Conservation (phyloP, 2,888 invertebrate genomes). For the Nycteola revayana region DNA sequence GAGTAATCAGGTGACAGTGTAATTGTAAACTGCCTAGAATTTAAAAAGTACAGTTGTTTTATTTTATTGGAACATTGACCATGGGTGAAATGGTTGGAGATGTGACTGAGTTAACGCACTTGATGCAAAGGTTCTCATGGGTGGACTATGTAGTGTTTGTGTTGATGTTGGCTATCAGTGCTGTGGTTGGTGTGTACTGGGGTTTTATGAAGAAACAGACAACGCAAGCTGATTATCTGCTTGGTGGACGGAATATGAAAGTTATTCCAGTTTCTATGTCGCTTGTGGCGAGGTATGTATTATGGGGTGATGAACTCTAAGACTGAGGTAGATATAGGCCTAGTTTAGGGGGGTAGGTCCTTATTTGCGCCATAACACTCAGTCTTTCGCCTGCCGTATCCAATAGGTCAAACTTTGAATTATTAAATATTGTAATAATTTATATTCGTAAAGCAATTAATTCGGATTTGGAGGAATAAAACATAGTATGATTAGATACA, state of each 20-base stretch:
- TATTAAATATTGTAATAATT: too few relatives aligned
- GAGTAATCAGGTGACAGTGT: constrained; percentile 4
- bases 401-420: too few relatives aligned
- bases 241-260: constrained; percentile 91
- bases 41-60: too few relatives aligned
- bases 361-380: too few relatives aligned
- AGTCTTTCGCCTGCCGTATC: too few relatives aligned
- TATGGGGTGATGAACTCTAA: too few relatives aligned
- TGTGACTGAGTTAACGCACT: constrained; percentile 70
- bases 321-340: too few relatives aligned
- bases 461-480: too few relatives aligned
- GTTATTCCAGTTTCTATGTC: constrained; percentile 92
- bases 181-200: constrained; percentile 91
- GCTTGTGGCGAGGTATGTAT: constrained; percentile 90
- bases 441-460: too few relatives aligned
- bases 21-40: constrained; percentile 6
- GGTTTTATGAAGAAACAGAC: constrained; percentile 86
- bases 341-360: too few relatives aligned
- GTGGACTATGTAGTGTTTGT: constrained; percentile 90
- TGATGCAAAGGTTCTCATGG: constrained; percentile 86
- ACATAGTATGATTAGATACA: too few relatives aligned
- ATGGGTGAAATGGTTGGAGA: constrained; percentile 54
- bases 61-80: too few relatives aligned
- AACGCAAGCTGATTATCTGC: constrained; percentile 87
- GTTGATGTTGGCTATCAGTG: constrained; percentile 88